These are phyloP conservation scores for Nebria brevicollis DNA, from an alignment of 2,888 invertebrate genomes.

Conservation along the genomic window DNA sequence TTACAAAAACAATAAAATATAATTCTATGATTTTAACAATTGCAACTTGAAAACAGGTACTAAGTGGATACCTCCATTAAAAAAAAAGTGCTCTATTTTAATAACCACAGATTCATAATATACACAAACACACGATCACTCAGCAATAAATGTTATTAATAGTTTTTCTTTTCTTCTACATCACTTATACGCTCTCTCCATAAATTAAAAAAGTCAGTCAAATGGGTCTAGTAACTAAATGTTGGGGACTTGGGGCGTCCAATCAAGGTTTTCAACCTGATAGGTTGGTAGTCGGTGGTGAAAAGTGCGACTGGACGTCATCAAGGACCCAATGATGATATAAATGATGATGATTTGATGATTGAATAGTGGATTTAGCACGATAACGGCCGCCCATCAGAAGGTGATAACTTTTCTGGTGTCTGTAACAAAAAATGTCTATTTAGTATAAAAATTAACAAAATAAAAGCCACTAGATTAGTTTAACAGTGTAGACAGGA, in stretches of 20 bases:
- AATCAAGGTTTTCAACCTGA: constrained; percentile 13
- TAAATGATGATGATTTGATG: constrained; percentile 48
- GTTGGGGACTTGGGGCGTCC: constrained; percentile 10
- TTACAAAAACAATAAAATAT: constrained; percentile 60
- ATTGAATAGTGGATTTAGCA: constrained; percentile 53
- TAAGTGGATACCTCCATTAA: constrained; percentile 52
- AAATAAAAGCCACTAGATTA: background rate
- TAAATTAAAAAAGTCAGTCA: constrained; percentile 44
- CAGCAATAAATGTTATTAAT: constrained; percentile 10
- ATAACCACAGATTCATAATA: constrained; percentile 19
- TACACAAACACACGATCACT: constrained; percentile 25
- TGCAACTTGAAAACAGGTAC: constrained; percentile 63
- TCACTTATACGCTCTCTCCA: constrained; percentile 37
- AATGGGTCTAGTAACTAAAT: constrained; percentile 34
- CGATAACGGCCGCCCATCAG: constrained; percentile 67
- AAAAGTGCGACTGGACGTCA: background rate
- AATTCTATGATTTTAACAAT: constrained; percentile 62
- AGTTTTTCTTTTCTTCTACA: constrained; percentile 23
- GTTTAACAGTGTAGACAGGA: background rate
- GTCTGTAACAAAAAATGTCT: constrained; percentile 68
- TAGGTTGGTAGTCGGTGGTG: constrained; percentile 10
- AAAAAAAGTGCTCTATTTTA: constrained; percentile 25
- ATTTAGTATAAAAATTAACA: background rate
- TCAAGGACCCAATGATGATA: constrained; percentile 27
- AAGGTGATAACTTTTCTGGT: constrained; percentile 71